phyloP scores from a whole-genome alignment of 64 coral and sea anemone genomes.

The Stichodactyla helianthus region DNA sequence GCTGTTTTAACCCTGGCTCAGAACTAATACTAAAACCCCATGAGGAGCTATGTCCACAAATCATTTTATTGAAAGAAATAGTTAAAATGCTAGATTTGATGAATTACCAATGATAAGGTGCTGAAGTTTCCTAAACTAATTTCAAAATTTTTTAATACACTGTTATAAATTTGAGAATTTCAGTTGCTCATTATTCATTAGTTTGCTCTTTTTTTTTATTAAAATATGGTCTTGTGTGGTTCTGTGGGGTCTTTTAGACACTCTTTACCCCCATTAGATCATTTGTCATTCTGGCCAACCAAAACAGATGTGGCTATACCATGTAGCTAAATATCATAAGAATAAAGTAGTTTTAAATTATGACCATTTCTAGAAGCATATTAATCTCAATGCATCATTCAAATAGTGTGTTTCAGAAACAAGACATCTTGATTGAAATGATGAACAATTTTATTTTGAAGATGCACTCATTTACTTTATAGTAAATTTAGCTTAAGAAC shows the following conservation, averaged over 20 bases:
- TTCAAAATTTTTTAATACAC: neutral
- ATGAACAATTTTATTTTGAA: neutral
- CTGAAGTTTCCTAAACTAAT: neutral
- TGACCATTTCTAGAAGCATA: neutral
- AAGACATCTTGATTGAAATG: neutral
- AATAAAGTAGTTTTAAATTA: neutral
- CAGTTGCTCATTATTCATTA: neutral
- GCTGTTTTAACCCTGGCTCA: neutral
- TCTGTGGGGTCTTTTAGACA: neutral
- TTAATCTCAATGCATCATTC: neutral
- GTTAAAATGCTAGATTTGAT: conserved; percentile 22
- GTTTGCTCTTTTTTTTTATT: conserved; percentile 7
- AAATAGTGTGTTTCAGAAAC: neutral
- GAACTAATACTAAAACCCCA: neutral
- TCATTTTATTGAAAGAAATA: conserved; percentile 6
- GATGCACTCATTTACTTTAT: neutral
- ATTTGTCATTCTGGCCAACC: neutral
- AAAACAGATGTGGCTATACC: neutral
- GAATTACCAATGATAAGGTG: neutral
- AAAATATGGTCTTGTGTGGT: conserved; percentile 2
- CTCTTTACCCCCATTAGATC: neutral
- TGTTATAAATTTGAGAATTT: neutral
- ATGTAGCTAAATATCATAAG: no score
- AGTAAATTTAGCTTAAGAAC: neutral
- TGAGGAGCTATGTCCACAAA: neutral